These are phyloP conservation scores for Metalampra italica DNA, from an alignment of 2,888 invertebrate genomes.

Conservation along the genomic window DNA sequence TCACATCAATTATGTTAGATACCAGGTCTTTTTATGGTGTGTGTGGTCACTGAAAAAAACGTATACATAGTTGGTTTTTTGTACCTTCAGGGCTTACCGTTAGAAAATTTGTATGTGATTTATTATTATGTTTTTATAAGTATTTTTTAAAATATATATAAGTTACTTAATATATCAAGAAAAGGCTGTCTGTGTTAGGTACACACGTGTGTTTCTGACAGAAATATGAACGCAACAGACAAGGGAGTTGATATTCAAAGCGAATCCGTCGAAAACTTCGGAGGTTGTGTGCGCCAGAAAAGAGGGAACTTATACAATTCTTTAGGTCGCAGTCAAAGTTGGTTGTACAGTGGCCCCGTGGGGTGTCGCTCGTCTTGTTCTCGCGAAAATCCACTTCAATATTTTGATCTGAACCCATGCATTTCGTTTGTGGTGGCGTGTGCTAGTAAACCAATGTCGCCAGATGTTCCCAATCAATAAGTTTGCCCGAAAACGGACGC, in stretches of 20 bases:
- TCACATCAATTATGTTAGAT: conserved; percentile 35
- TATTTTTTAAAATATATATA: too few relatives aligned
- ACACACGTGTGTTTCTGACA: too few relatives aligned
- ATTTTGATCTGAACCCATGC: conserved; percentile 35
- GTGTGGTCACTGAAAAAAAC: too few relatives aligned
- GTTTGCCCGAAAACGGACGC: conserved; percentile 47
- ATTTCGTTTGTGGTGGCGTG: conserved; percentile 19
- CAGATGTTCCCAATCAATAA: conserved; percentile 55
- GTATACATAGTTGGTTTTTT: too few relatives aligned
- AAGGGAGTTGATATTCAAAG: conserved; percentile 43
- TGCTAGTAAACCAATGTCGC: conserved; percentile 29
- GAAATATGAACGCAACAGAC: conserved; percentile 6
- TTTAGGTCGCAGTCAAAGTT: conserved; percentile 32
- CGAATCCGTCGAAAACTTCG: conserved; percentile 42
- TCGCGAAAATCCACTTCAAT: conserved; percentile 36
- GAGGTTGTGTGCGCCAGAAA: conserved; percentile 16
- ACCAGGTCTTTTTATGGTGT: too few relatives aligned
- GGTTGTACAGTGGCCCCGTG: conserved; percentile 26
- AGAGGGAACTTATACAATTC: conserved; percentile 38
- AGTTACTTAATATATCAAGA: too few relatives aligned
- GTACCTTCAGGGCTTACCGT: too few relatives aligned
- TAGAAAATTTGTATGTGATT: too few relatives aligned
- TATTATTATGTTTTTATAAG: too few relatives aligned
- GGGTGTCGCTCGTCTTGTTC: conserved; percentile 34
- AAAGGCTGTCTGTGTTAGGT: too few relatives aligned